Conservation (phyloP, 2,797 vertebrate genomes). For the Catharus ustulatus region DNA sequence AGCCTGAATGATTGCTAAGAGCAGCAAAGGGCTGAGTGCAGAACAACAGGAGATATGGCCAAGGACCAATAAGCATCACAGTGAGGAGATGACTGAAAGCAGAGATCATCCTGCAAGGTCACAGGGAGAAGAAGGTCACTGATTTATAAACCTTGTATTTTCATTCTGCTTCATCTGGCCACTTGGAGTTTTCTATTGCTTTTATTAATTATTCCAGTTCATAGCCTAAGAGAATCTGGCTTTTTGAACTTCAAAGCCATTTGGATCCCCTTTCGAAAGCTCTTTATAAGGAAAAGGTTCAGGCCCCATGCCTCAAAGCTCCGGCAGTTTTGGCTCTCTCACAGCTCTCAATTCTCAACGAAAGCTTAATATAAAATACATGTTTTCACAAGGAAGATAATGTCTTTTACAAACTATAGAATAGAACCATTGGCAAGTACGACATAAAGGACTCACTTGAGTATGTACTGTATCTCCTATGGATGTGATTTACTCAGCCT, state of each 20-base stretch:
- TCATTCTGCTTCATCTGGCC: neutral
- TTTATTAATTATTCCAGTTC: constrained; percentile 31
- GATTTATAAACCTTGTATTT: constrained; percentile 7
- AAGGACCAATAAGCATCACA: neutral
- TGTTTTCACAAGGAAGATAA: neutral
- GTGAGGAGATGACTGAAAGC: neutral
- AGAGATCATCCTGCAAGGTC: neutral
- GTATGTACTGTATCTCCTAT: neutral
- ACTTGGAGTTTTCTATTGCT: neutral
- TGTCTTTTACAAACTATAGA: constrained; percentile 14
- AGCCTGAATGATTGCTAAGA: neutral
- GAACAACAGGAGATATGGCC: neutral
- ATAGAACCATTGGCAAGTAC: constrained; percentile 11
- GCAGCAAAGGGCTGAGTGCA: neutral
- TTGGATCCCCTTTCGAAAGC: constrained; percentile 9
- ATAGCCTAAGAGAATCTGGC: neutral
- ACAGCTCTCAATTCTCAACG: neutral
- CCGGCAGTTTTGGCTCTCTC: constrained; percentile 1
- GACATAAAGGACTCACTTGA: constrained; percentile 1
- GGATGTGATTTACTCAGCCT: constrained; percentile 28
- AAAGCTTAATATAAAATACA: constrained; percentile 23
- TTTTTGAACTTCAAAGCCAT: constrained; percentile 45
- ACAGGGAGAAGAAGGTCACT: neutral
- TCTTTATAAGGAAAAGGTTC: neutral
- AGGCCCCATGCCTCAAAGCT: constrained; percentile 20